Evolutionary conservation across 2,888 invertebrate genomes (phyloP), one percentile per base, ranked within the genome.

Genomic region (Drosophila dives): DNA sequence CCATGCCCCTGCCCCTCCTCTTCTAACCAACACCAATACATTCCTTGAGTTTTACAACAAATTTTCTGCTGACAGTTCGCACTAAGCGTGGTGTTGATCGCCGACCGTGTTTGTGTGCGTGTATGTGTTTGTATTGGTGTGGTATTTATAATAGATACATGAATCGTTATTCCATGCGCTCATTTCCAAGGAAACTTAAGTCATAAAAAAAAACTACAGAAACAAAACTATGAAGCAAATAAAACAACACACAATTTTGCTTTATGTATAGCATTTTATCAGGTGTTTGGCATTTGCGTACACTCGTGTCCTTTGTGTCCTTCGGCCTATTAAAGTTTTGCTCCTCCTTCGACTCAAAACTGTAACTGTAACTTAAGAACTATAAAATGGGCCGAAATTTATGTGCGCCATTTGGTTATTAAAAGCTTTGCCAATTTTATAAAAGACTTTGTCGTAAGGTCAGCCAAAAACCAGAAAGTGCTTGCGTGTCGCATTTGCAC

Each of bases 161-260:
- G 63, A 73, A 73, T 77, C 72, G 80, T 79, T 75, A 75, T 72
- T 77, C 68, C 77, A 78, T 79, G 78, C 73, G 75, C 78, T 58
- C 72, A 86, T 86, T 86, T 85, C 86, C 83, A 86, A 86, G 85
- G 85, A 86, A 86, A 86, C 85, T 86, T 86, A 64, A 49, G 60
- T 74, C 81, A 81, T 86, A 83, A 85, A 85, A 83, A 38, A 70
- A 36, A n/a, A 23, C 40, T 17, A 40, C 8, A 50, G n/a, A 23
- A 36, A 34, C 54, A 26, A 26, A 7, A 72, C 45, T 53, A 33
- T 7, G 23, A 71, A 75, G 66, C 77, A 69, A 65, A 77, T 75
- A 55, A 61, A 70, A 64, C 72, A 70, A 64, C 54, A 73, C 38
- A 61, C 12, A 38, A 53, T 42, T 64, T 45, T 23, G 42, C 38